Conservation (phyloP, 1,140 invertebrate genomes). For the Camponotus floridanus region DNA sequence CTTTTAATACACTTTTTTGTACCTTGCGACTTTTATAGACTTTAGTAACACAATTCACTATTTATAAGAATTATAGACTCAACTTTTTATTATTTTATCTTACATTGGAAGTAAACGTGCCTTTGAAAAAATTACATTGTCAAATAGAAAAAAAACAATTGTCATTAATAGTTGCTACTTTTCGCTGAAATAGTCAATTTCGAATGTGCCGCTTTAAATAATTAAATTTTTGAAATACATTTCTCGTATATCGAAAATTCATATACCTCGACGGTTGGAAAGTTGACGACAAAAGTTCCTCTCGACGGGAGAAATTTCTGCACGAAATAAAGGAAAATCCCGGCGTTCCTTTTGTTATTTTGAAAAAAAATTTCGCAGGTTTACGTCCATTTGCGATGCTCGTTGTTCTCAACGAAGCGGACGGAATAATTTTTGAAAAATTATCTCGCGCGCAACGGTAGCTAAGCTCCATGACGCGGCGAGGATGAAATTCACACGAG, state of each 20-base stretch:
- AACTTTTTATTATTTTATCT: conserved; percentile 12
- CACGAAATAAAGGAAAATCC: neutral
- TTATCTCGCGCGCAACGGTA: neutral
- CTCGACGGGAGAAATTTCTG: conserved; percentile 19
- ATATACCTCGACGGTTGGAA: conserved; percentile 17
- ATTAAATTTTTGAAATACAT: conserved; percentile 39
- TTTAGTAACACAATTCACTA: conserved; percentile 24
- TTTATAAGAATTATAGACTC: conserved; percentile 11
- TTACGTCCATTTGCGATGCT: conserved; percentile 3
- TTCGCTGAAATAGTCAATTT: conserved; percentile 21
- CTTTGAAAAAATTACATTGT: neutral
- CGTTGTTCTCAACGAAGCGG: conserved; percentile 34
- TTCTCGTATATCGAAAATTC: conserved; percentile 25
- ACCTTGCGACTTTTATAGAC: neutral
- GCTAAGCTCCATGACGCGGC: neutral
- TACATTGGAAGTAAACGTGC: neutral
- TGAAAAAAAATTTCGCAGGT: conserved; percentile 7
- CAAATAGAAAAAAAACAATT: neutral
- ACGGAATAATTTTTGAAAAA: conserved; percentile 48
- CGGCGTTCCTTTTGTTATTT: neutral
- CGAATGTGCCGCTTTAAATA: conserved; percentile 36
- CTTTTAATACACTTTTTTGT: conserved; percentile 22
- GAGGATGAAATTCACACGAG: neutral
- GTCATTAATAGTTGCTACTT: neutral
- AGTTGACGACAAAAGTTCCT: conserved; percentile 36